A percentile compares a stretch with the other conserved stretches of the same genome.
Conservation (phyloP, 2,113 vertebrate species). For the Collichthys lucidus region DNA sequence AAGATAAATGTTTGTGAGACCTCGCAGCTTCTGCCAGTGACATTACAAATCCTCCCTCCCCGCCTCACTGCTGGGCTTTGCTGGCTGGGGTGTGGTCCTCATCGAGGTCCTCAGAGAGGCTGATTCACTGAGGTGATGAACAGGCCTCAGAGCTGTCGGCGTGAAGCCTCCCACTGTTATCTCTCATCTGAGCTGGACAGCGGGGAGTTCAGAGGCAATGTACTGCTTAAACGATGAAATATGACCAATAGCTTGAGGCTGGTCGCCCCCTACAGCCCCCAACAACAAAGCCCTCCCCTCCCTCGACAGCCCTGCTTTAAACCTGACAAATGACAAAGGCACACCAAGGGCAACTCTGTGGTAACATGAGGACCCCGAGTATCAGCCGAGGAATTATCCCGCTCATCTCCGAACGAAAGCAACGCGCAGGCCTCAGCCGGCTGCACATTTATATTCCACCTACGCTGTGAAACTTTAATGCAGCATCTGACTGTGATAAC, state of each 20-base stretch:
- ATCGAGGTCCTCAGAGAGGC: slow-evolving; percentile 12
- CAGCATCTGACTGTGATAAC: slow-evolving; percentile 5
- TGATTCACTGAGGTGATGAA: slow-evolving; percentile 24
- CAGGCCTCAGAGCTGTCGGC: slow-evolving; percentile 27
- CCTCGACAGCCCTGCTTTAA: slow-evolving; percentile 48
- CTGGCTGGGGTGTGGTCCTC: slow-evolving; percentile 9
- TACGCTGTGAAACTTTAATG: slow-evolving; percentile 21
- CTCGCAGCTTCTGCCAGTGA: background rate
- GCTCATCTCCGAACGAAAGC: slow-evolving; percentile 7
- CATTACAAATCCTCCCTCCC: background rate
- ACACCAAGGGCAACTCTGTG: slow-evolving; percentile 43
- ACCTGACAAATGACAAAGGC: slow-evolving; percentile 61
- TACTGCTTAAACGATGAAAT: slow-evolving; percentile 57
- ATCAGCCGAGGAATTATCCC: slow-evolving; percentile 31
- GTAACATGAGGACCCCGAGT: slow-evolving; percentile 13
- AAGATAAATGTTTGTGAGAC: slow-evolving; percentile 42
- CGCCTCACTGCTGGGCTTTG: background rate
- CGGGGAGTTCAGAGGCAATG: slow-evolving; percentile 17
- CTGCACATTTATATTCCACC: slow-evolving; percentile 13
- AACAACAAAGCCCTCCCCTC: slow-evolving; percentile 6
- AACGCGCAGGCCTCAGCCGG: background rate
- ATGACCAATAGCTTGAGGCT: slow-evolving; percentile 44
- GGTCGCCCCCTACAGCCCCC: background rate
- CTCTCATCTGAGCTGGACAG: slow-evolving; percentile 35
- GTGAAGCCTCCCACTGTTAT: slow-evolving; percentile 27